Conservation (phyloP, 30 jellyfish, hydroid and myxozoan genomes). For the Cassiopea andromeda region DNA sequence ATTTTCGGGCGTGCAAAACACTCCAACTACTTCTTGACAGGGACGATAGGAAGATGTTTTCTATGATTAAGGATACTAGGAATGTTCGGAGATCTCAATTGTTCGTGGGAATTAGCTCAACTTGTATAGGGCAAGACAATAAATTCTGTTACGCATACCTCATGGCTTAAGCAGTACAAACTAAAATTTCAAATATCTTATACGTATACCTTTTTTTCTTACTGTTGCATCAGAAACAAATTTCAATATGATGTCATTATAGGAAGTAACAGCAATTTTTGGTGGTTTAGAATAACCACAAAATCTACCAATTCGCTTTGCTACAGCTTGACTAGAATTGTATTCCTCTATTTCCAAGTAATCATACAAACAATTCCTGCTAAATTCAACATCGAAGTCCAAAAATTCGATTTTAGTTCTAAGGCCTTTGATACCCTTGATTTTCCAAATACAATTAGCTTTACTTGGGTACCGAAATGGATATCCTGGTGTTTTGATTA, state of each 20-base stretch:
- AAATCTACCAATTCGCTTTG: constrained; percentile 79
- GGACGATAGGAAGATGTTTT: no score
- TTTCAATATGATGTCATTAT: constrained; percentile 50
- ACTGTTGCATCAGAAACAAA: constrained; percentile 90
- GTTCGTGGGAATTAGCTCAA: no score
- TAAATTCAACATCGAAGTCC: constrained; percentile 77
- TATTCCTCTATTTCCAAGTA: constrained; percentile 78
- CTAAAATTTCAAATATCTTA: constrained; percentile 26
- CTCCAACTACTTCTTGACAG: no score
- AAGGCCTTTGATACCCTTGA: constrained; percentile 42
- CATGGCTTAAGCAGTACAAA: neutral
- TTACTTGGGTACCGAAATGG: constrained; percentile 84
- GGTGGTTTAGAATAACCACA: constrained; percentile 85
- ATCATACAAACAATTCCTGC: constrained; percentile 75
- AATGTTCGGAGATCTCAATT: no score
- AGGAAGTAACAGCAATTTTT: constrained; percentile 42
- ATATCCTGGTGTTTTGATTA: constrained; percentile 81
- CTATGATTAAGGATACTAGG: no score
- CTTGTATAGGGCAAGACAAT: no score
- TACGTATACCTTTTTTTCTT: constrained; percentile 67
- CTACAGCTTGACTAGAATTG: constrained; percentile 33
- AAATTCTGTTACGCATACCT: no score
- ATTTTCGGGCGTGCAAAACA: no score
- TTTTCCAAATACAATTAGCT: constrained; percentile 80
- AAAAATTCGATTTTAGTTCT: constrained; percentile 41